These are phyloP conservation scores for Aulostomus chinensis DNA, from an alignment of 2,797 vertebrate genomes.

Conservation along the genomic window DNA sequence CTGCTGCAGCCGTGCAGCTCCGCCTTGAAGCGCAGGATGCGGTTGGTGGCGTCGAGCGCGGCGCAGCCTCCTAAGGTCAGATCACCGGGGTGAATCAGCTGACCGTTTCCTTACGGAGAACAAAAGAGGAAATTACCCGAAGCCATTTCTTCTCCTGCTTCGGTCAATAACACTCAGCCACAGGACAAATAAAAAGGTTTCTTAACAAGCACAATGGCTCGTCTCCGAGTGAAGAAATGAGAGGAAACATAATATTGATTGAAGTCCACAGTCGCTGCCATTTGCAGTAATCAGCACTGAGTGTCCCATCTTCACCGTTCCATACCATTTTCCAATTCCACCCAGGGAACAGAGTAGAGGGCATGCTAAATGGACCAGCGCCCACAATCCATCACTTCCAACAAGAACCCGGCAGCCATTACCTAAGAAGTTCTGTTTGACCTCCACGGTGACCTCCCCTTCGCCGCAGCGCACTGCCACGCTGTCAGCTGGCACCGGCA, in stretches of 20 bases:
- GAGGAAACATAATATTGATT: slow-evolving; percentile 55
- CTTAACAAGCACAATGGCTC: slow-evolving; percentile 22
- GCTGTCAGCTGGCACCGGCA: slow-evolving; percentile 39
- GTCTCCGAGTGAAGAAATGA: slow-evolving; percentile 36
- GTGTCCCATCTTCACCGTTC: slow-evolving; percentile 30
- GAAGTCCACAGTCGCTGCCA: slow-evolving; percentile 22
- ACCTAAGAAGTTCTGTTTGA: slow-evolving; percentile 72
- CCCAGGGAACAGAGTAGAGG: slow-evolving; percentile 1
- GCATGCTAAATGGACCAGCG: slow-evolving; percentile 2
- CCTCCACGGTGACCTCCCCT: slow-evolving; percentile 46
- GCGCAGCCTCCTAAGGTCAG: slow-evolving; percentile 70
- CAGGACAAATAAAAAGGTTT: slow-evolving; percentile 42
- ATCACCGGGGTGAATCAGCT: slow-evolving; percentile 54
- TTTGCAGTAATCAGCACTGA: slow-evolving; percentile 47
- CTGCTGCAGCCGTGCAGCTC: slow-evolving; percentile 63
- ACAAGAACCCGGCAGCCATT: slow-evolving; percentile 12
- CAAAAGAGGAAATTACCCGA: slow-evolving; percentile 21
- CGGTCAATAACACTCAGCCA: slow-evolving; percentile 47
- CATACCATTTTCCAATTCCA: slow-evolving; percentile 23
- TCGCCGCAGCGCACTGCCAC: slow-evolving; percentile 56
- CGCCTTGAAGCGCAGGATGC: slow-evolving; percentile 49
- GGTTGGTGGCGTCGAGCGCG: neutral
- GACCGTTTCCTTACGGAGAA: slow-evolving; percentile 57
- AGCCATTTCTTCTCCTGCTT: slow-evolving; percentile 14
- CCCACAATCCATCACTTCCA: slow-evolving; percentile 3